Evolutionary conservation across 2,113 vertebrate genomes (phyloP).

Genomic region (Gila orcuttii): DNA sequence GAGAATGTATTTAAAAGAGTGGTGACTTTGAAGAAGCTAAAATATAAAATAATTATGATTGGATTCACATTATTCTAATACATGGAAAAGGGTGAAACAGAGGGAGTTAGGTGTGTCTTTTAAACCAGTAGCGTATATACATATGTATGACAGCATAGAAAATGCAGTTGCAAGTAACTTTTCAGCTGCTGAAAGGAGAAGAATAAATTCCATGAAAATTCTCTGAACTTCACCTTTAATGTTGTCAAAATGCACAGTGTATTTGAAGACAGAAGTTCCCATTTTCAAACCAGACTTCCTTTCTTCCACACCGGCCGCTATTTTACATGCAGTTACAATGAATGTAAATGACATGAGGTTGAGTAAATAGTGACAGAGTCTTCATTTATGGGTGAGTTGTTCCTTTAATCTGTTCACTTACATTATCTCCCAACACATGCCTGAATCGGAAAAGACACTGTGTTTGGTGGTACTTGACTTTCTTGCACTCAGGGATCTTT

Average conservation of each 20-base stretch:
- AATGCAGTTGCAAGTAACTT: conserved; percentile 18
- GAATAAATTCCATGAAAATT: conserved; percentile 3
- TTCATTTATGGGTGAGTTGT: conserved; percentile 8
- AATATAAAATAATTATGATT: background rate
- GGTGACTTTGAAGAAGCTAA: background rate
- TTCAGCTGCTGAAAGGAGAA: background rate
- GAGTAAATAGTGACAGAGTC: background rate
- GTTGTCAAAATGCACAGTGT: background rate
- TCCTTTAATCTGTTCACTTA: conserved; percentile 20
- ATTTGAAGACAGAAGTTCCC: background rate
- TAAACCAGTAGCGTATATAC: background rate
- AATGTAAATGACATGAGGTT: background rate
- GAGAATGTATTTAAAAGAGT: background rate
- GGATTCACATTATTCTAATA: background rate
- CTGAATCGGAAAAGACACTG: background rate
- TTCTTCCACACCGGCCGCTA: background rate
- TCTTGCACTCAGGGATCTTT: conserved; percentile 37
- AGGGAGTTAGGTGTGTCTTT: background rate
- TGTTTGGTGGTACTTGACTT: conserved; percentile 25
- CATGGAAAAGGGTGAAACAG: background rate
- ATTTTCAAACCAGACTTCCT: background rate
- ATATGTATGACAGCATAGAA: background rate
- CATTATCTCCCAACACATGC: conserved; percentile 12
- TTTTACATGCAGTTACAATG: conserved; percentile 9
- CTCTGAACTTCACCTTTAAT: conserved; percentile 10